Conservation (phyloP, 92 coral and sea anemone genomes). For the Bergia puertoricense region DNA sequence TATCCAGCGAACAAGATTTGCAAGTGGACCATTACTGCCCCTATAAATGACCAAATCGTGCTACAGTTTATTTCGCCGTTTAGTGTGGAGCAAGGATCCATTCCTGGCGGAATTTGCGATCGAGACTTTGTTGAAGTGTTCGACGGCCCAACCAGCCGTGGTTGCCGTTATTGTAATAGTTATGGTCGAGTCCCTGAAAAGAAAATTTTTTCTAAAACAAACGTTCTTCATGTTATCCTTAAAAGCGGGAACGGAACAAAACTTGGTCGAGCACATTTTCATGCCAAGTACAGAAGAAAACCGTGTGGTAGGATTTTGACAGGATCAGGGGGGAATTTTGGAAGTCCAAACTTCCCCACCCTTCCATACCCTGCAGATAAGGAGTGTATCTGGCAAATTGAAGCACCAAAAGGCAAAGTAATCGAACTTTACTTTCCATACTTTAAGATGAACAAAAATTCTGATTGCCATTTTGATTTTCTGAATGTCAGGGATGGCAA, state of each 20-base stretch:
- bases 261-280: slow-evolving; percentile 45
- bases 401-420: slow-evolving; percentile 68
- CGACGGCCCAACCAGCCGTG: slow-evolving; percentile 50
- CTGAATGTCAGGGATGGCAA: slow-evolving; percentile 73
- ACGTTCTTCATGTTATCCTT: slow-evolving; percentile 54
- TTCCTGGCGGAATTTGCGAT: slow-evolving; percentile 44
- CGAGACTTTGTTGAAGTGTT: slow-evolving; percentile 65
- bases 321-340: slow-evolving; percentile 37
- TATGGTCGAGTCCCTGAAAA: slow-evolving; percentile 53
- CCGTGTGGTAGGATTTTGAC: slow-evolving; percentile 67
- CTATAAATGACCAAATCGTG: slow-evolving; percentile 53
- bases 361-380: slow-evolving; percentile 65
- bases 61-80: slow-evolving; percentile 63
- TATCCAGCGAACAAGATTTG: slow-evolving; percentile 66
- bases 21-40: slow-evolving; percentile 72
- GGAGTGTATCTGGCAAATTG: slow-evolving; percentile 70
- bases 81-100: slow-evolving; percentile 38
- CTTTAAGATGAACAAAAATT: slow-evolving; percentile 59
- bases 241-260: slow-evolving; percentile 53
- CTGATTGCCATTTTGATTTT: slow-evolving; percentile 68
- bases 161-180: slow-evolving; percentile 70
- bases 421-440: slow-evolving; percentile 55
- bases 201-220: slow-evolving; percentile 52
- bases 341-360: slow-evolving; percentile 68
- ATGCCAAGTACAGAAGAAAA: slow-evolving; percentile 56